Percentiles rank a stretch among this genome's conserved stretches.
phyloP scores from a whole-genome alignment of 2,888 invertebrate genomes.

The Nasonia oneida region DNA sequence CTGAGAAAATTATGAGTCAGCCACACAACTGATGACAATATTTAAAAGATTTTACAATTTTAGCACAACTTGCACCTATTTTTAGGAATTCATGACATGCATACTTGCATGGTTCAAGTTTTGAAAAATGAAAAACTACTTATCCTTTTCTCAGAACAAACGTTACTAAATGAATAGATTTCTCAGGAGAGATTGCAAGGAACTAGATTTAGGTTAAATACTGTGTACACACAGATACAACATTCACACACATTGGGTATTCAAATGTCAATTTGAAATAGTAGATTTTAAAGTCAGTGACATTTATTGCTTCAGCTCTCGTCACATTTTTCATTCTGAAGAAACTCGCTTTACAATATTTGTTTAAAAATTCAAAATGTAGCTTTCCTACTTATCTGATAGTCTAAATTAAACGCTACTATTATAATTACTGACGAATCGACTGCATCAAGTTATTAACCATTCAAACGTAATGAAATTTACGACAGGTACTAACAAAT shows the following conservation, averaged over 20 bases:
- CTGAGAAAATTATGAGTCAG: slow-evolving; percentile 42
- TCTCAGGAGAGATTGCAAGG: neutral
- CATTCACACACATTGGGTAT: neutral
- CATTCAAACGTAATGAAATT: neutral
- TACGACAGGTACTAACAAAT: neutral
- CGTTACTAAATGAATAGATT: neutral
- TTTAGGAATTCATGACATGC: slow-evolving; percentile 31
- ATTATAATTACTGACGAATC: too few relatives aligned
- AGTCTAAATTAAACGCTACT: too few relatives aligned
- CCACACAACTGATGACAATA: slow-evolving; percentile 46
- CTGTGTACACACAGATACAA: neutral
- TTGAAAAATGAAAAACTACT: slow-evolving; percentile 7
- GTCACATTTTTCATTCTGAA: neutral
- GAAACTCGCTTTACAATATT: neutral
- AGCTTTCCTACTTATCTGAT: neutral
- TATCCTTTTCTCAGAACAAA: neutral
- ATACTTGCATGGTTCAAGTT: slow-evolving; percentile 24
- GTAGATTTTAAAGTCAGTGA: neutral
- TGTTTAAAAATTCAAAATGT: neutral
- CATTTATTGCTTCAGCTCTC: neutral
- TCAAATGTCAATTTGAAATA: neutral
- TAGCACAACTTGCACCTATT: slow-evolving; percentile 39
- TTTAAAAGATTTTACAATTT: slow-evolving; percentile 54
- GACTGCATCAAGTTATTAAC: neutral
- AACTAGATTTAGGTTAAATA: slow-evolving; percentile 11